These are phyloP conservation scores for Thera britannica DNA, from an alignment of 2,888 invertebrate species.

Conservation along the genomic window DNA sequence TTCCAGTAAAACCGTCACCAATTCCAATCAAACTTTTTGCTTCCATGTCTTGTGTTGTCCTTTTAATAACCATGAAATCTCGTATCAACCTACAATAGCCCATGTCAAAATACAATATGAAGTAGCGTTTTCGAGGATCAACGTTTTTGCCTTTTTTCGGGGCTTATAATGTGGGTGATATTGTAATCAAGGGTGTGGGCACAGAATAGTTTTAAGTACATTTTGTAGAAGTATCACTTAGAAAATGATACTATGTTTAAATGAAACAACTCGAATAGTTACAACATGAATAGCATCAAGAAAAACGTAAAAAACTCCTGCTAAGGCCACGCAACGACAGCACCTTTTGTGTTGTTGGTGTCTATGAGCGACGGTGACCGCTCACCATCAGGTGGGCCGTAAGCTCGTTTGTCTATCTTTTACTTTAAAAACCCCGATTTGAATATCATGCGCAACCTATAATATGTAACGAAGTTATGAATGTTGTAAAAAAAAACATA, in stretches of 20 bases:
- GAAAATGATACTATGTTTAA: not conserved
- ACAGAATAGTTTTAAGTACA: constrained; percentile 21
- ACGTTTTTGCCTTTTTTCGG: constrained; percentile 47
- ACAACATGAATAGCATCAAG: too few relatives aligned
- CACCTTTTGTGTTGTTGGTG: too few relatives aligned
- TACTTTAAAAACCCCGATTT: too few relatives aligned
- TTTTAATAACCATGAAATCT: constrained; percentile 30
- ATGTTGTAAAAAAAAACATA: too few relatives aligned
- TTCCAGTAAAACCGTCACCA: constrained; percentile 23
- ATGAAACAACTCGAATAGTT: not conserved
- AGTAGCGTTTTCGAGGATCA: constrained; percentile 29
- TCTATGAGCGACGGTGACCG: too few relatives aligned
- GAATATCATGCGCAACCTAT: too few relatives aligned
- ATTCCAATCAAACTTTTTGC: constrained; percentile 30
- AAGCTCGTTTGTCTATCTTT: too few relatives aligned
- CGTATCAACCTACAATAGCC: constrained; percentile 26
- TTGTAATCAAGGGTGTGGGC: constrained; percentile 80
- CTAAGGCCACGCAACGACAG: too few relatives aligned
- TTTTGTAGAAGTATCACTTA: not conserved
- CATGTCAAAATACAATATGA: constrained; percentile 30
- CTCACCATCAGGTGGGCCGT: too few relatives aligned
- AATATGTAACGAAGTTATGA: too few relatives aligned
- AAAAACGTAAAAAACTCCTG: too few relatives aligned
- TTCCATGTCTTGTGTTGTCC: constrained; percentile 39
- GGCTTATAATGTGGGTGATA: constrained; percentile 81